A percentile compares a stretch with the other conserved stretches of the same genome.
phyloP scores from a whole-genome alignment of 2,888 invertebrate species.

The Pedicia rivosa region DNA sequence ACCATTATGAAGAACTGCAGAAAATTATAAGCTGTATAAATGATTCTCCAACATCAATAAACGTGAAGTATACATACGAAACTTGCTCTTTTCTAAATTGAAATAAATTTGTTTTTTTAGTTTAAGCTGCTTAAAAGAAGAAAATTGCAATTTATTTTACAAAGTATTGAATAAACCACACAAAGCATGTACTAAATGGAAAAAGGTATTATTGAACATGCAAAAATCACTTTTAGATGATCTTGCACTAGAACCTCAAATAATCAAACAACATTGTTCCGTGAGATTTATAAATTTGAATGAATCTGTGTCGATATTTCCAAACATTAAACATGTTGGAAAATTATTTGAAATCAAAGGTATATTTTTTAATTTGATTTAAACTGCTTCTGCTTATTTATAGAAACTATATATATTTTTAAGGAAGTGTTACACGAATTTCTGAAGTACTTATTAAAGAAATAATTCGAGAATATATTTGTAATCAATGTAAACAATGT shows the following conservation, averaged over 20 bases:
- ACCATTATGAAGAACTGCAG: too few relatives aligned
- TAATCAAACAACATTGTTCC: slow-evolving; percentile 51
- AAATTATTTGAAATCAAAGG: slow-evolving; percentile 59
- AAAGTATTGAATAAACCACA: slow-evolving; percentile 47
- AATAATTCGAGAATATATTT: slow-evolving; percentile 53
- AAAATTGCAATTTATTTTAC: too few relatives aligned
- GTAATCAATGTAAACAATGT: slow-evolving; percentile 58
- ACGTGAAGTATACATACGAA: too few relatives aligned
- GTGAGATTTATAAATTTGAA: slow-evolving; percentile 51
- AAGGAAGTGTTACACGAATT: slow-evolving; percentile 64
- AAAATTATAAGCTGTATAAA: too few relatives aligned
- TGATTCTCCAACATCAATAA: too few relatives aligned
- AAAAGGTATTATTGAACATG: slow-evolving; percentile 40
- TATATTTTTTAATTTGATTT: slow-evolving; percentile 16
- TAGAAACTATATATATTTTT: slow-evolving; percentile 9
- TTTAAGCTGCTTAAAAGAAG: too few relatives aligned
- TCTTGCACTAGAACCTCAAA: slow-evolving; percentile 22
- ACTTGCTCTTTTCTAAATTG: too few relatives aligned
- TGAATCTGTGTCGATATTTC: slow-evolving; percentile 51
- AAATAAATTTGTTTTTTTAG: too few relatives aligned
- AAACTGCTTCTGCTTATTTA: background rate
- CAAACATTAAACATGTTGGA: slow-evolving; percentile 52
- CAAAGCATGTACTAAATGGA: slow-evolving; percentile 43
- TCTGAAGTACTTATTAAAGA: slow-evolving; percentile 62
- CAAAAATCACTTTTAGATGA: slow-evolving; percentile 38